Evolutionary conservation across 2,797 vertebrate species (phyloP).

Genomic region (Sardinella longiceps): DNA sequence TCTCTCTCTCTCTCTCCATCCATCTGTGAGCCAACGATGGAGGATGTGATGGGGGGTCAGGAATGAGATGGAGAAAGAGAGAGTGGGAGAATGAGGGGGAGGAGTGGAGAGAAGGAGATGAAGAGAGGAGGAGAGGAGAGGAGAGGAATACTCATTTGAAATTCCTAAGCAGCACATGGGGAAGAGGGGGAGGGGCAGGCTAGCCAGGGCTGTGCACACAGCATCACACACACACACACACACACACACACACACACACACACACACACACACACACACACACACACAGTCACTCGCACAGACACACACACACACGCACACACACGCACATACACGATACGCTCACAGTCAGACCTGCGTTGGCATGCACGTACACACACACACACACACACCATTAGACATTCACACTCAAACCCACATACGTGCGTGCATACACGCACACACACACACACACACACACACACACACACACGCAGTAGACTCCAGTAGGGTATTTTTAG

Average conservation of each 20-base stretch:
- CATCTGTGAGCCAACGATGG: background rate
- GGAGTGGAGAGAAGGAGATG: background rate
- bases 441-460: background rate
- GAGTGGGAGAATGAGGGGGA: background rate
- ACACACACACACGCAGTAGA: background rate
- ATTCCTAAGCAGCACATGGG: constrained; percentile 7
- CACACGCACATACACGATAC: background rate
- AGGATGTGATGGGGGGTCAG: background rate
- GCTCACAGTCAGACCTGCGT: background rate
- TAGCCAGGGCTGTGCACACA: background rate
- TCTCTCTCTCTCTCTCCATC: background rate
- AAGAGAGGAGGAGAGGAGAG: background rate
- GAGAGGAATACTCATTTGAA: constrained; percentile 1
- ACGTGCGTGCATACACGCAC: background rate
- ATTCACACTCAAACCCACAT: too few relatives aligned
- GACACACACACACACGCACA: too few relatives aligned
- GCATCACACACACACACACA: background rate
- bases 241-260: background rate
- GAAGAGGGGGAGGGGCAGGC: background rate
- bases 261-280: too few relatives aligned
- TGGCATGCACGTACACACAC: background rate
- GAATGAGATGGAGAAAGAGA: background rate
- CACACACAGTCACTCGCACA: too few relatives aligned
- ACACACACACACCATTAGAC: background rate
- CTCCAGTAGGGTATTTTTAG: constrained; percentile 17